These are phyloP conservation scores for Melipona bicolor DNA, from an alignment of 2,888 invertebrate species.

Conservation along the genomic window DNA sequence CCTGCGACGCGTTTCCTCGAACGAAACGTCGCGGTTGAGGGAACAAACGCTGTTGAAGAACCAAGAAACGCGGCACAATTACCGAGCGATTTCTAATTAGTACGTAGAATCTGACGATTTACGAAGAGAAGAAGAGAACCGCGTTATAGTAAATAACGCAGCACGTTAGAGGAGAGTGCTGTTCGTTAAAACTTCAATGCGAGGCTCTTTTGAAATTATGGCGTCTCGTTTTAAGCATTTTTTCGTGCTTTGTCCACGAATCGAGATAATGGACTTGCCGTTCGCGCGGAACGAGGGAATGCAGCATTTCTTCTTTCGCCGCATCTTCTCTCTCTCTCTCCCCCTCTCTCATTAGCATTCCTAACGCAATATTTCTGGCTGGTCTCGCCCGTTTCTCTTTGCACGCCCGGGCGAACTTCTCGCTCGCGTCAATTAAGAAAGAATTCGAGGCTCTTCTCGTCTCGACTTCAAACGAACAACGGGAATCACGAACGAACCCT, in stretches of 20 bases:
- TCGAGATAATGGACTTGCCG: conserved; percentile 56
- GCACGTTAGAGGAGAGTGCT: background rate
- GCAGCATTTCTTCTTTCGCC: conserved; percentile 38
- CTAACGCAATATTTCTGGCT: conserved; percentile 62
- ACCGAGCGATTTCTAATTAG: background rate
- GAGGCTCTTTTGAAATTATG: conserved; percentile 50
- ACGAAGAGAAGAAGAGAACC: background rate
- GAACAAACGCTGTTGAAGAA: background rate
- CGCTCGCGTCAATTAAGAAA: conserved; percentile 37
- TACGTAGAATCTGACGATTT: background rate
- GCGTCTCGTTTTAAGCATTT: conserved; percentile 50
- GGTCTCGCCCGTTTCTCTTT: conserved; percentile 36
- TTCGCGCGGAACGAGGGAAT: conserved; percentile 38
- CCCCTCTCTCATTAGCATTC: conserved; percentile 62
- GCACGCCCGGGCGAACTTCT: background rate
- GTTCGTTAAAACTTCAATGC: conserved; percentile 31
- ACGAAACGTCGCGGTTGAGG: background rate
- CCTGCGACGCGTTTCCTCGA: background rate
- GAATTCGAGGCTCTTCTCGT: conserved; percentile 9
- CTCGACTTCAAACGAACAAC: background rate
- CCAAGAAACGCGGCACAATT: background rate
- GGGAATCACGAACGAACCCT: conserved; percentile 5
- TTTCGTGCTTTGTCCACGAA: conserved; percentile 50
- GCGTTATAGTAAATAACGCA: background rate
- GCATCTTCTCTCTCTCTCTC: conserved; percentile 40